phyloP scores from a whole-genome alignment of 2,888 invertebrate species.

The Tetragonisca angustula region DNA sequence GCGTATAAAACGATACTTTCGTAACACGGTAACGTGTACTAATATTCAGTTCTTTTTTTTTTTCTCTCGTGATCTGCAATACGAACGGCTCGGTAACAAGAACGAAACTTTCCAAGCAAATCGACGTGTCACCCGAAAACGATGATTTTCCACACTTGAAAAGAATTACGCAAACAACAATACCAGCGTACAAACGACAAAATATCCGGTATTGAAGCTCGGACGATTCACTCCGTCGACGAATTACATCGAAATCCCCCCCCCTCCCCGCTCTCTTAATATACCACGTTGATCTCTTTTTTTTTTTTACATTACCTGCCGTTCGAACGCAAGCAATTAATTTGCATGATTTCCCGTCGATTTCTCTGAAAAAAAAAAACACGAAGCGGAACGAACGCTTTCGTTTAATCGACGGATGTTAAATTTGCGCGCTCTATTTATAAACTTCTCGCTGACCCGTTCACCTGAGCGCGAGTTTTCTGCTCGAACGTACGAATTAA shows the following conservation, averaged over 20 bases:
- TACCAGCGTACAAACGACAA: not conserved
- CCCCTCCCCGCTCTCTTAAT: not conserved
- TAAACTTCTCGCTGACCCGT: not conserved
- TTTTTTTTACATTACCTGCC: not conserved
- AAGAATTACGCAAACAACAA: not conserved
- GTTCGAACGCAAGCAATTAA: conserved; percentile 13
- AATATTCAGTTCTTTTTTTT: too few relatives aligned
- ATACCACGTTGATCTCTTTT: not conserved
- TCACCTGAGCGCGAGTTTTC: not conserved
- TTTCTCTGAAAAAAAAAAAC: conserved; percentile 9
- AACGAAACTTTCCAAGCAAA: not conserved
- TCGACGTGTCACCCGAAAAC: not conserved
- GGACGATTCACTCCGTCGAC: not conserved
- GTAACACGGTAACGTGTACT: too few relatives aligned
- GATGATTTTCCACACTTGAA: too few relatives aligned
- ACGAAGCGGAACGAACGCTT: not conserved
- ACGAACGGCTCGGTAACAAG: too few relatives aligned
- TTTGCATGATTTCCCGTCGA: not conserved
- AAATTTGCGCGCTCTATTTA: conserved; percentile 2
- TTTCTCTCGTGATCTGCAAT: too few relatives aligned
- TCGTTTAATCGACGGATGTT: conserved; percentile 2
- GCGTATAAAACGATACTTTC: not conserved
- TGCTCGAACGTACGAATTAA: not conserved
- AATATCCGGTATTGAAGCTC: not conserved
- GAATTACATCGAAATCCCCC: not conserved